A percentile compares a stretch with the other conserved stretches of the same genome.
Evolutionary conservation across 2,888 invertebrate genomes (phyloP).

Genomic region (Orthosia gothica): DNA sequence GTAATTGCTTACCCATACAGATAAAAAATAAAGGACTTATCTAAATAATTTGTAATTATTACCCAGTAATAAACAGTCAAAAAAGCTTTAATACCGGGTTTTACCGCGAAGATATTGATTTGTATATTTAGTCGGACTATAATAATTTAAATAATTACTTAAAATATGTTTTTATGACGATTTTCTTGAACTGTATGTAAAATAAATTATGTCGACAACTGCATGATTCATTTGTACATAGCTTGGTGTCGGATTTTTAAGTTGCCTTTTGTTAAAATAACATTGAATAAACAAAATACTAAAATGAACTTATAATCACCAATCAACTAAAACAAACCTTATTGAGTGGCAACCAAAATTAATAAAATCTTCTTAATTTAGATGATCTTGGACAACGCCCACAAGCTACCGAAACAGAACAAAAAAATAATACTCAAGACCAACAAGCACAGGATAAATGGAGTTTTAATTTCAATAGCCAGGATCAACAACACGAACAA

Average conservation of each 20-base stretch:
- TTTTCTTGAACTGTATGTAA: background rate
- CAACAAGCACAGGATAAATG: constrained; percentile 49
- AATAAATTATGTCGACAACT: background rate
- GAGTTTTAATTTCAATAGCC: constrained; percentile 24
- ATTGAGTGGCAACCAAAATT: constrained; percentile 29
- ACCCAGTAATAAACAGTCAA: background rate
- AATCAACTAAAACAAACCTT: constrained; percentile 23
- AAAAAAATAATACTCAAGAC: constrained; percentile 40
- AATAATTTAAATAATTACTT: too few relatives aligned
- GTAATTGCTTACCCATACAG: background rate
- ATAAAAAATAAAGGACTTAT: background rate
- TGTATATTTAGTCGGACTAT: background rate
- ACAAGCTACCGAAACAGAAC: constrained; percentile 54
- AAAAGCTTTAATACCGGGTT: background rate
- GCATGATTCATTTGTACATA: constrained; percentile 5
- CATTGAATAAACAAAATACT: background rate
- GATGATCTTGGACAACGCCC: constrained; percentile 65
- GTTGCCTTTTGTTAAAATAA: background rate
- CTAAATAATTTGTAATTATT: background rate
- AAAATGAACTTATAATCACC: background rate
- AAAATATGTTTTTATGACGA: too few relatives aligned
- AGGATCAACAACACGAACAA: constrained; percentile 33
- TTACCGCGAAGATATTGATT: background rate
- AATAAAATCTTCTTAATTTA: constrained; percentile 65
- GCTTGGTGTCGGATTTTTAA: constrained; percentile 18